These are phyloP conservation scores for Dicyrtomina minuta DNA, from an alignment of 2,888 invertebrate species.

Conservation along the genomic window DNA sequence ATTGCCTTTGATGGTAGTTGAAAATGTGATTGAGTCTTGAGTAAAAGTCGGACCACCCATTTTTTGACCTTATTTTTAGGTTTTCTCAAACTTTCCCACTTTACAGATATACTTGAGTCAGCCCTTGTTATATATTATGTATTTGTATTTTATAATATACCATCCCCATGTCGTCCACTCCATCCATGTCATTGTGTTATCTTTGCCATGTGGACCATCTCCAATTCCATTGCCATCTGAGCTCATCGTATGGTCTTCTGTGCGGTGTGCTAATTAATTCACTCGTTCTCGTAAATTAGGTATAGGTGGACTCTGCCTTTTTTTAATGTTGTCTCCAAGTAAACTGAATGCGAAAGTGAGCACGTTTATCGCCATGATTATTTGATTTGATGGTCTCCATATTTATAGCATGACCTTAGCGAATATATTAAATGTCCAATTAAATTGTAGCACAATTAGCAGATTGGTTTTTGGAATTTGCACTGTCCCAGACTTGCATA, in stretches of 20 bases:
- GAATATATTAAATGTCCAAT: too few species aligned
- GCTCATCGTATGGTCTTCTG: not conserved
- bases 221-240: not conserved
- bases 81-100: not conserved
- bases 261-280: not conserved
- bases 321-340: too few species aligned
- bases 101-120: not conserved
- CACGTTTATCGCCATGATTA: too few species aligned
- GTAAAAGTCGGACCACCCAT: constrained; percentile 39
- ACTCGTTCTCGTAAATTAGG: not conserved
- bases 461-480: too few species aligned
- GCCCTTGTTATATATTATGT: too few species aligned
- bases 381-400: too few species aligned
- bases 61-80: constrained; percentile 40
- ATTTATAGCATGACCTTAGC: too few species aligned
- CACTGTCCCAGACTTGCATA: too few species aligned
- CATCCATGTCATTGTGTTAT: not conserved
- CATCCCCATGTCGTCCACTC: too few species aligned
- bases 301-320: not conserved
- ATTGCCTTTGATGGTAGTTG: constrained; percentile 41
- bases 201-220: not conserved
- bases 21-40: constrained; percentile 37
- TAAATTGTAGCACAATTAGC: too few species aligned
- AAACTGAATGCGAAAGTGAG: too few species aligned
- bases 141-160: too few species aligned